These are phyloP conservation scores for Seira ritae DNA, from an alignment of 2,888 invertebrate species.

Conservation along the genomic window DNA sequence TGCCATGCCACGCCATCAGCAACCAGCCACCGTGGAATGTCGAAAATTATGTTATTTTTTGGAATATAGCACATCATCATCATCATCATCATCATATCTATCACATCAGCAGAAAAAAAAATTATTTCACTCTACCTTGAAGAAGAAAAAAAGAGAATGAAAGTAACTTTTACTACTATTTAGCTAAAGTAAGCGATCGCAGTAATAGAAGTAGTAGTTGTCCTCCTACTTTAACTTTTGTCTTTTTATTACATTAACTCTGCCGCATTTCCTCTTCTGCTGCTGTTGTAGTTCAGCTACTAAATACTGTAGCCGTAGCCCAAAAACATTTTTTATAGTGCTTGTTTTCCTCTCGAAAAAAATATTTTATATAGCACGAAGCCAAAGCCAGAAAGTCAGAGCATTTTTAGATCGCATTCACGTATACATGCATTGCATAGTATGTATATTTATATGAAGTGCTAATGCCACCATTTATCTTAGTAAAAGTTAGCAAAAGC, in stretches of 20 bases:
- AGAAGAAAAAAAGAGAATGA: slow-evolving; percentile 37
- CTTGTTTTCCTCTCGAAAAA: slow-evolving; percentile 16
- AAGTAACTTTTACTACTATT: slow-evolving; percentile 47
- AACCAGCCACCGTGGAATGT: no score
- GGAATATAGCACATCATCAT: no score
- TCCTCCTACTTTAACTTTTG: not conserved
- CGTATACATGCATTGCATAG: no score
- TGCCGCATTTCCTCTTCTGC: not conserved
- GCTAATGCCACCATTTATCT: slow-evolving; percentile 3
- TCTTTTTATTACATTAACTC: not conserved
- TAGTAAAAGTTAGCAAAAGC: not conserved
- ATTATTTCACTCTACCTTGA: slow-evolving; percentile 56
- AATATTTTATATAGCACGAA: not conserved
- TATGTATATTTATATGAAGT: not conserved
- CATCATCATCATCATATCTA: no score
- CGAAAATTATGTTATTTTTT: no score
- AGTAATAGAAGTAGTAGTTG: no score
- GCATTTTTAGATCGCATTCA: no score
- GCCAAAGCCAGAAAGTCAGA: no score
- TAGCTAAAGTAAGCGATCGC: not conserved
- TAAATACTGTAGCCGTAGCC: no score
- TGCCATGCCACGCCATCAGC: no score
- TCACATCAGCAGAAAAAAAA: slow-evolving; percentile 40
- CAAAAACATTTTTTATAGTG: not conserved
- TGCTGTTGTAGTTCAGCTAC: no score